Percentiles rank a stretch among this genome's conserved stretches.
These are phyloP conservation scores for Phoxinus dragarum DNA, from an alignment of 2,797 vertebrate species.

Conservation along the genomic window DNA sequence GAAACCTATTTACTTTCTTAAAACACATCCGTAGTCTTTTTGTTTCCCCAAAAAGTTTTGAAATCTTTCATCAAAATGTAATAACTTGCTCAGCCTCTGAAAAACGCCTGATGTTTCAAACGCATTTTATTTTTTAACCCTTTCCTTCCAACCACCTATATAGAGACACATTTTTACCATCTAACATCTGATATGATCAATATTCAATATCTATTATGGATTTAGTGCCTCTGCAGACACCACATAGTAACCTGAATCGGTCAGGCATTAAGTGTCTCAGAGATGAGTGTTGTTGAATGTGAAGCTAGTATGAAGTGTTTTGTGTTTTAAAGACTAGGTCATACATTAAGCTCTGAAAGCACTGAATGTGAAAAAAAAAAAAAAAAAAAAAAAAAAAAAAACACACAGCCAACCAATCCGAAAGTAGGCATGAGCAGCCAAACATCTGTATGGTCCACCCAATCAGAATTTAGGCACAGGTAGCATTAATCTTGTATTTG, in stretches of 20 bases:
- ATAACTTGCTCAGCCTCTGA: not conserved
- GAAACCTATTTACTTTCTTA: not conserved
- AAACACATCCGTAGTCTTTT: not conserved
- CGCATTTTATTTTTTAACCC: not conserved
- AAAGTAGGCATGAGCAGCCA: too few relatives aligned
- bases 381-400: too few relatives aligned
- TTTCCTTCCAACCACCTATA: not conserved
- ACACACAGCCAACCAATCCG: too few relatives aligned
- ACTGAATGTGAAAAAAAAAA: too few relatives aligned
- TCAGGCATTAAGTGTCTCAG: not conserved
- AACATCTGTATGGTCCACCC: too few relatives aligned
- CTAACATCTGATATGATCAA: not conserved
- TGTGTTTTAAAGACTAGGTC: not conserved
- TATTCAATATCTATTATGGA: not conserved
- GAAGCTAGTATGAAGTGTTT: not conserved
- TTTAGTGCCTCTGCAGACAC: not conserved
- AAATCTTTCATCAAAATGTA: conserved; percentile 6
- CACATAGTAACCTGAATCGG: not conserved
- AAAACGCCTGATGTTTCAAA: not conserved
- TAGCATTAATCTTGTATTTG: not conserved
- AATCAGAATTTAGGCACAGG: too few relatives aligned
- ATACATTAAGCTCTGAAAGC: not conserved
- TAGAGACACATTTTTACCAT: not conserved
- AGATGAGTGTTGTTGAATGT: not conserved
- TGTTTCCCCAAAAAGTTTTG: not conserved